Base-by-base conservation (phyloP, 2,888 invertebrate genomes). In the Melieria omissa region DNA sequence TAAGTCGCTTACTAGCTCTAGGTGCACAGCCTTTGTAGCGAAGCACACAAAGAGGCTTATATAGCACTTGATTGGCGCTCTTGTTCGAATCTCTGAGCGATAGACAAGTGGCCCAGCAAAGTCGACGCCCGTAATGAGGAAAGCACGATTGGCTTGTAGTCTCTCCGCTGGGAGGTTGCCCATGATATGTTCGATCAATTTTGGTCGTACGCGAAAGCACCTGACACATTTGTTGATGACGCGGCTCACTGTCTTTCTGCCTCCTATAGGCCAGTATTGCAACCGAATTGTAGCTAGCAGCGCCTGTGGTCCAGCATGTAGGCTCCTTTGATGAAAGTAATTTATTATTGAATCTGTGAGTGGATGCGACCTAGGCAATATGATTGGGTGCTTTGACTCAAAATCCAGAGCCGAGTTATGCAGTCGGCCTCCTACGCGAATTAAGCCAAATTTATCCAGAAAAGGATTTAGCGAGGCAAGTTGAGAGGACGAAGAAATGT, bases 381-480 rank as follows among this genome's bases (percentile, higher is more conserved):
- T 44, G 10, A 70, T 65, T 6, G 60, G 65, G 45, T 70, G 70
- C 54, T 29, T 65, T 49, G 70, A 49, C 8, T 57, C 45, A 42
- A 60, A 58, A 41, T 12, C 16, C 8, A 70, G 42, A 5, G 16
- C 42, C 44, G 70, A 29, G 14, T 70, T 70, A 41, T 65, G 70
- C 7, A 70, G 70, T 12, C 65, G 52, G 10, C 65, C 70, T 12
- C 60, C 60, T 29, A 65, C 60, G 3, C 65, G 49, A 16, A 65
- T 60, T 12, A 70, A 45, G 4, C 65, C 65, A 44, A 16, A 10
- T 5, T 42, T 12, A 42, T 71, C 70, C 6, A 65, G 5, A 44
- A 70, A 70, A 52, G 70, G 65, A 14, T 45, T 71, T n/a, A 71
- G 8, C 5, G 65, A 45, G 12, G 44, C n/a, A 45, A 65, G n/a